These are phyloP conservation scores for Subacronicta megacephala DNA, from an alignment of 2,888 invertebrate genomes.

Conservation along the genomic window DNA sequence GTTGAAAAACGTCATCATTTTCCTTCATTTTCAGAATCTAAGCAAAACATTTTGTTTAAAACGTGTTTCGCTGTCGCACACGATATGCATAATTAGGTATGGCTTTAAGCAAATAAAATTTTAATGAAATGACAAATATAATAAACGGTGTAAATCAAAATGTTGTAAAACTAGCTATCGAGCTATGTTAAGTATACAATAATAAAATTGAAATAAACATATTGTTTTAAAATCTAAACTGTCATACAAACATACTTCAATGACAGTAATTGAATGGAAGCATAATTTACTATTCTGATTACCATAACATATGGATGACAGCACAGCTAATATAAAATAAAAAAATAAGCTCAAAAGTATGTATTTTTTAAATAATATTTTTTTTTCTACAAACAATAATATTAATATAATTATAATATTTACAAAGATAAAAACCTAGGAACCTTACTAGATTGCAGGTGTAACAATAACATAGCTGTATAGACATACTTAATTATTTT, in stretches of 20 bases:
- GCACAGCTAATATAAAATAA: too few species aligned
- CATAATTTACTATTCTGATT: not conserved
- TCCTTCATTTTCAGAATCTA: not conserved
- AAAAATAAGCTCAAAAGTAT: too few species aligned
- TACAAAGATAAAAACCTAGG: too few species aligned
- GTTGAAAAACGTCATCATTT: not conserved
- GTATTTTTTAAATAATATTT: too few species aligned
- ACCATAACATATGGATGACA: not conserved
- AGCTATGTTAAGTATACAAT: constrained; percentile 13
- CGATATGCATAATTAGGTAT: constrained; percentile 22
- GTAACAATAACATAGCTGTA: too few species aligned
- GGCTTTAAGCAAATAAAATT: constrained; percentile 36
- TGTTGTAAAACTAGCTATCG: constrained; percentile 43
- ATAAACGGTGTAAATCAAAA: constrained; percentile 49
- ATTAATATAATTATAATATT: too few species aligned
- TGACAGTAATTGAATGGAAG: not conserved
- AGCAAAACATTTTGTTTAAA: constrained; percentile 16
- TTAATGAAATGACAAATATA: constrained; percentile 39
- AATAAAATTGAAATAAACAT: constrained; percentile 11
- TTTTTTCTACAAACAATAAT: too few species aligned
- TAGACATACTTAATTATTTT: too few species aligned
- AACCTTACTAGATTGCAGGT: too few species aligned
- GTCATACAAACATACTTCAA: not conserved
- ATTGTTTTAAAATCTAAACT: not conserved
- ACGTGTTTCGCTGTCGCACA: constrained; percentile 18